Evolutionary conservation across 2,113 vertebrate genomes (phyloP).

Genomic region (Sander lucioperca): DNA sequence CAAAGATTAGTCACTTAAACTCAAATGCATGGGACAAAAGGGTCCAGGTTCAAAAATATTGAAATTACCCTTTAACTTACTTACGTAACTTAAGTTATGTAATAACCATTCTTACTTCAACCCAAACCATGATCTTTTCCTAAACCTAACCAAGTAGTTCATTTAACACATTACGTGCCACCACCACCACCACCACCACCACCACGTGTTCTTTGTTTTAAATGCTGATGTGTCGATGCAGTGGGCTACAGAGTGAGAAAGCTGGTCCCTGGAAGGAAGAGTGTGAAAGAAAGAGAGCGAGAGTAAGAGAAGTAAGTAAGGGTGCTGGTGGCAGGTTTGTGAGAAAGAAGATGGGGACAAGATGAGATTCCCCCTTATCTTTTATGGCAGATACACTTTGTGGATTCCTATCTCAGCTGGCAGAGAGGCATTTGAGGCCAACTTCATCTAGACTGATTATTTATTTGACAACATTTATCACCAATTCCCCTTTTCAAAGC

Average conservation of each 20-base stretch:
- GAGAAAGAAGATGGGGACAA: slow-evolving; percentile 52
- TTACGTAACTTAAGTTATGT: too few species aligned
- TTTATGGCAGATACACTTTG: slow-evolving; percentile 73
- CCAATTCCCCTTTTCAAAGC: slow-evolving; percentile 50
- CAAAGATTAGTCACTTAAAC: too few species aligned
- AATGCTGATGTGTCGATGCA: neutral
- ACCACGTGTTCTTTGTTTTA: neutral
- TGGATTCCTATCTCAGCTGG: slow-evolving; percentile 72
- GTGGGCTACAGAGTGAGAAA: slow-evolving; percentile 13
- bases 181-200: too few species aligned
- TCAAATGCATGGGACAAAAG: too few species aligned
- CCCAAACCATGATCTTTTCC: too few species aligned
- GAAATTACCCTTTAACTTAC: too few species aligned
- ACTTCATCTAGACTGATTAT: slow-evolving; percentile 77
- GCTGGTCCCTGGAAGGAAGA: slow-evolving; percentile 16
- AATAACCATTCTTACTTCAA: too few species aligned
- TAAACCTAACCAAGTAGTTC: too few species aligned
- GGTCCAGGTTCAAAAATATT: too few species aligned
- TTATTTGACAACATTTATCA: slow-evolving; percentile 76
- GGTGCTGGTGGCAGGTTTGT: slow-evolving; percentile 43
- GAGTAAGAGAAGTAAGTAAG: slow-evolving; percentile 41
- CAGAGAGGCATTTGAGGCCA: slow-evolving; percentile 67
- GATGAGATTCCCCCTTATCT: slow-evolving; percentile 78
- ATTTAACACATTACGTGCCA: too few species aligned
- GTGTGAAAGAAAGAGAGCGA: slow-evolving; percentile 4